These are phyloP conservation scores for Melanitta fusca DNA, from an alignment of 2,797 vertebrate genomes.

Conservation along the genomic window DNA sequence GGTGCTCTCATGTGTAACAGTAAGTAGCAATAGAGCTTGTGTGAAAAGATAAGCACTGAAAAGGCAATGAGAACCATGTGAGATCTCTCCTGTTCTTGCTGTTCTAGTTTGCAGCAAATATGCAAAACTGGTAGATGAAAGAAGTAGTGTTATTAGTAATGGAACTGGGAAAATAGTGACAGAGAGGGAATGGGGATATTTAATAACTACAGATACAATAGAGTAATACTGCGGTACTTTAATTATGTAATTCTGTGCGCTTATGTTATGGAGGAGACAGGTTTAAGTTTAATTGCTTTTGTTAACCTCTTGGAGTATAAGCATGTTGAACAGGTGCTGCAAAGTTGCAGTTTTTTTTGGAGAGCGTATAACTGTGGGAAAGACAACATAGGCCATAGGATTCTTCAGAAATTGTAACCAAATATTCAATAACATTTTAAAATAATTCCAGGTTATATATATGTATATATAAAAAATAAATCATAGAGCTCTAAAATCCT, in stretches of 20 bases:
- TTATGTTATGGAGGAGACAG: not conserved
- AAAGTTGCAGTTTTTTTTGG: not conserved
- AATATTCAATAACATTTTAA: not conserved
- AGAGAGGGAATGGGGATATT: not conserved
- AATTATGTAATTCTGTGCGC: not conserved
- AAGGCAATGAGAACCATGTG: rapidly evolving
- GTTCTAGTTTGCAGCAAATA: not conserved
- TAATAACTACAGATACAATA: not conserved
- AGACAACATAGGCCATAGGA: not conserved
- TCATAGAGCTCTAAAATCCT: not conserved
- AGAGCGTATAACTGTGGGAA: not conserved
- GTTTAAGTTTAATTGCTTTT: not conserved
- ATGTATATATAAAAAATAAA: not conserved
- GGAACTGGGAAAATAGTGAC: not conserved
- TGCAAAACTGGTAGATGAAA: not conserved
- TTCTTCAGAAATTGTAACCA: not conserved
- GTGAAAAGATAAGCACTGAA: too few relatives aligned
- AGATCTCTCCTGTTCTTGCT: not conserved
- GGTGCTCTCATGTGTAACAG: too few relatives aligned
- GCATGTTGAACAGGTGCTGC: not conserved
- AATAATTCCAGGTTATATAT: not conserved
- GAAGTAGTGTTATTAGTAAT: not conserved
- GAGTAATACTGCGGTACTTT: not conserved
- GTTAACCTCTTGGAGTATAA: not conserved
- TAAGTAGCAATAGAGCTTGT: not conserved